Evolutionary conservation across 2,797 vertebrate genomes (phyloP).

Genomic region (Pseudocheirus occidentalis): DNA sequence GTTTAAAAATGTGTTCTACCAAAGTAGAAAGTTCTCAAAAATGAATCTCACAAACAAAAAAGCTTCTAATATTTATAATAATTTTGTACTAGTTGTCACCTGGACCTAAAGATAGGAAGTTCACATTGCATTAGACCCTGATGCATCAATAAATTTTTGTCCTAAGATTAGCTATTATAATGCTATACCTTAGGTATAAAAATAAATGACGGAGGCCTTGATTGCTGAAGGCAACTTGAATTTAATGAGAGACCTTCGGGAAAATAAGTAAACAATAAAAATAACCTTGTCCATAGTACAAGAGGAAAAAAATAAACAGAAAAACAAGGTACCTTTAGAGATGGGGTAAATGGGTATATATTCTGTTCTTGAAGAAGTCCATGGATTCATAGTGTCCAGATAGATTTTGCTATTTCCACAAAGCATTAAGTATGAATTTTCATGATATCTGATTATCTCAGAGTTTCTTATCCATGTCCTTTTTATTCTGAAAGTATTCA

Average conservation of each 20-base stretch:
- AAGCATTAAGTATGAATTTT: neutral
- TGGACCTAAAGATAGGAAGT: neutral
- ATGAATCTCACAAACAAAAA: slow-evolving; percentile 7
- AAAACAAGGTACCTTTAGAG: neutral
- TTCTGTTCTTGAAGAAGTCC: neutral
- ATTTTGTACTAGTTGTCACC: neutral
- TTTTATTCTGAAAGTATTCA: too few species aligned
- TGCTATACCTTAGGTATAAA: neutral
- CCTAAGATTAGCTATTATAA: neutral
- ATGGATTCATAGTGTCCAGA: neutral
- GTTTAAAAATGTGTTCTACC: neutral
- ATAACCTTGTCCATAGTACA: neutral
- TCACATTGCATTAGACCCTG: neutral
- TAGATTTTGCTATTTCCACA: neutral
- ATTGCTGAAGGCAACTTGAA: neutral
- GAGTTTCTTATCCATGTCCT: too few species aligned
- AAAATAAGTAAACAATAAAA: neutral
- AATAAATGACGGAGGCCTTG: neutral
- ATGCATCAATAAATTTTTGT: neutral
- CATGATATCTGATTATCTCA: neutral
- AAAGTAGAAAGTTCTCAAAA: slow-evolving; percentile 9
- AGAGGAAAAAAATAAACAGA: neutral
- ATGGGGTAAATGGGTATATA: neutral
- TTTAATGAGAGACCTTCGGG: neutral
- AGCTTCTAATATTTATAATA: neutral